A percentile compares a stretch with the other conserved stretches of the same genome.
phyloP scores from a whole-genome alignment of 2,797 vertebrate species.

The Tapera naevia region DNA sequence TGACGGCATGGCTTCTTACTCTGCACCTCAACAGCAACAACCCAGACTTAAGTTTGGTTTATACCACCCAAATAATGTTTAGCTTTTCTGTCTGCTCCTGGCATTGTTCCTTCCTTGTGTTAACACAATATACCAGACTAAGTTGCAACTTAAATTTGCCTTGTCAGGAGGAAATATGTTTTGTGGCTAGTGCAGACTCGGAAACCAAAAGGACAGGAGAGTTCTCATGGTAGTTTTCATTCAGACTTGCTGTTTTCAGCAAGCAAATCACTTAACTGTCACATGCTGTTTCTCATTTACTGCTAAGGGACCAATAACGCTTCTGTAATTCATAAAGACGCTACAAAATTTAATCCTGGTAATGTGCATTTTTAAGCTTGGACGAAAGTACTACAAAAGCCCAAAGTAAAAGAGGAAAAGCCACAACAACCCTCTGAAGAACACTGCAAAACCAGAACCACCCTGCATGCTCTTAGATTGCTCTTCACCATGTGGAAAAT shows the following conservation, averaged over 20 bases:
- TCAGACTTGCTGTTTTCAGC: constrained; percentile 12
- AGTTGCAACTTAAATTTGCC: neutral
- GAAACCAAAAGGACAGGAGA: neutral
- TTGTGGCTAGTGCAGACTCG: neutral
- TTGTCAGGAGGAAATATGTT: neutral
- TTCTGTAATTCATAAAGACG: neutral
- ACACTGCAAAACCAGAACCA: neutral
- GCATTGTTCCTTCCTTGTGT: neutral
- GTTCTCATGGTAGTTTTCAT: constrained; percentile 1
- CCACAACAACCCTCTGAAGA: neutral
- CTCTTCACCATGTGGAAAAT: neutral
- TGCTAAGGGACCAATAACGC: neutral
- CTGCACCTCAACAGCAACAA: neutral
- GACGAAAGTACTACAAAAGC: neutral
- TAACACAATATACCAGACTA: neutral
- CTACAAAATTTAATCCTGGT: neutral
- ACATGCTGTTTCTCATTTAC: neutral
- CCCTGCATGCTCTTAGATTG: neutral
- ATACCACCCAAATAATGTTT: constrained; percentile 14
- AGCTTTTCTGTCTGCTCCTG: neutral
- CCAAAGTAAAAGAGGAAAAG: neutral
- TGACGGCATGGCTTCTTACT: neutral
- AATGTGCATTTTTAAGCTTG: neutral
- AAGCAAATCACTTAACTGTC: neutral
- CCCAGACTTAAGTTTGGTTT: neutral